Percentiles rank a stretch among this genome's conserved stretches.
These are phyloP conservation scores for Sebastolobus altivelis DNA, from an alignment of 2,797 vertebrate genomes.

Conservation along the genomic window DNA sequence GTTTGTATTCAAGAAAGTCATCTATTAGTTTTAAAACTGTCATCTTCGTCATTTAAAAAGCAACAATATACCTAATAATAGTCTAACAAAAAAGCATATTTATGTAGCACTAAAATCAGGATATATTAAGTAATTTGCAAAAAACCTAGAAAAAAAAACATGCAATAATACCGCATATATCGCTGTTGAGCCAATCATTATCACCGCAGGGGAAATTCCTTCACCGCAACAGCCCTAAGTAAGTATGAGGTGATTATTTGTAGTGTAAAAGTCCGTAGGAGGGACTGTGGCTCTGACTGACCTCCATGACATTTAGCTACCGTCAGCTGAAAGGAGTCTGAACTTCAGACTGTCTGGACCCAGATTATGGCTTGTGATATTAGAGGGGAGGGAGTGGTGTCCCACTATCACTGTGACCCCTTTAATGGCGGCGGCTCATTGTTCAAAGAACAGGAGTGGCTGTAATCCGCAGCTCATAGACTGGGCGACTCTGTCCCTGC, in stretches of 20 bases:
- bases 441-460: conserved; percentile 72
- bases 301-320: conserved; percentile 65
- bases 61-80: neutral
- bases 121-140: too few relatives aligned
- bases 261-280: conserved; percentile 23
- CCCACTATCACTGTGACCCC: conserved; percentile 74
- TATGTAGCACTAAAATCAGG: too few relatives aligned
- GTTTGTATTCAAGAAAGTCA: too few relatives aligned
- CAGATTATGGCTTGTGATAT: conserved; percentile 72
- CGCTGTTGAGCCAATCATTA: neutral
- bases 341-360: conserved; percentile 67
- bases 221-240: neutral
- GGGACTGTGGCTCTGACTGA: conserved; percentile 35
- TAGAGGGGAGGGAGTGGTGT: conserved; percentile 55
- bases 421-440: conserved; percentile 70
- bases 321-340: conserved; percentile 63
- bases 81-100: too few relatives aligned
- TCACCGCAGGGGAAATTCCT: neutral
- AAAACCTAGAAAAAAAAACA: neutral
- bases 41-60: neutral
- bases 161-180: rapidly evolving
- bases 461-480: conserved; percentile 68
- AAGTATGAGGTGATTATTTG: conserved; percentile 31
- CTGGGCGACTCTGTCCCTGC: conserved; percentile 60
- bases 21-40: neutral